Evolutionary conservation across 2,797 vertebrate species (phyloP).

Genomic region (Argentina silus): DNA sequence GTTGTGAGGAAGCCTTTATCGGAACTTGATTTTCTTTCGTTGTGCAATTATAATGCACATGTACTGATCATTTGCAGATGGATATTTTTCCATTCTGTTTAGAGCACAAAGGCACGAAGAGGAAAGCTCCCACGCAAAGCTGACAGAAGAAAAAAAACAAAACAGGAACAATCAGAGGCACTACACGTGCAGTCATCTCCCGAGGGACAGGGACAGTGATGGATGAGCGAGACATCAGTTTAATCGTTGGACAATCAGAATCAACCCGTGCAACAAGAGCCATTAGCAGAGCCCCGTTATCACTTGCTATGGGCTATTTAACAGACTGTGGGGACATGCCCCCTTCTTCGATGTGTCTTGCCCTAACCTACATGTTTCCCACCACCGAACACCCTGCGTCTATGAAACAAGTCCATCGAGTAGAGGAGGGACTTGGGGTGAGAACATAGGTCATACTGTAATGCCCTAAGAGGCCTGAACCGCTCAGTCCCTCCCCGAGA

Average conservation of each 20-base stretch:
- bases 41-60: slow-evolving; percentile 12
- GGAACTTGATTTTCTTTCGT: neutral
- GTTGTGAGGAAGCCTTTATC: neutral
- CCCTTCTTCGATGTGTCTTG: slow-evolving; percentile 15
- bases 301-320: slow-evolving; percentile 36
- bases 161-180: slow-evolving; percentile 28
- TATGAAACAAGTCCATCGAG: no score
- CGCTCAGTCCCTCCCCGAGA: no score
- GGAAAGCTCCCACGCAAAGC: slow-evolving; percentile 10
- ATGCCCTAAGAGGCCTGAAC: no score
- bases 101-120: slow-evolving; percentile 26
- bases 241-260: slow-evolving; percentile 30
- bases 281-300: slow-evolving; percentile 12
- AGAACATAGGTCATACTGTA: no score
- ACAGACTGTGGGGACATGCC: slow-evolving; percentile 13
- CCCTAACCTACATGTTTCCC: slow-evolving; percentile 3
- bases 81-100: slow-evolving; percentile 34
- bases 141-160: neutral
- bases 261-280: slow-evolving; percentile 40
- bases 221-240: slow-evolving; percentile 39
- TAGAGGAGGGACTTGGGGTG: no score
- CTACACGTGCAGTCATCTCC: slow-evolving; percentile 21
- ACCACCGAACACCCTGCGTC: no score
- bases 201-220: slow-evolving; percentile 33
- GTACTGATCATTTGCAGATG: slow-evolving; percentile 43